phyloP scores from a whole-genome alignment of 1,140 invertebrate species.

The Euglossa dilemma region DNA sequence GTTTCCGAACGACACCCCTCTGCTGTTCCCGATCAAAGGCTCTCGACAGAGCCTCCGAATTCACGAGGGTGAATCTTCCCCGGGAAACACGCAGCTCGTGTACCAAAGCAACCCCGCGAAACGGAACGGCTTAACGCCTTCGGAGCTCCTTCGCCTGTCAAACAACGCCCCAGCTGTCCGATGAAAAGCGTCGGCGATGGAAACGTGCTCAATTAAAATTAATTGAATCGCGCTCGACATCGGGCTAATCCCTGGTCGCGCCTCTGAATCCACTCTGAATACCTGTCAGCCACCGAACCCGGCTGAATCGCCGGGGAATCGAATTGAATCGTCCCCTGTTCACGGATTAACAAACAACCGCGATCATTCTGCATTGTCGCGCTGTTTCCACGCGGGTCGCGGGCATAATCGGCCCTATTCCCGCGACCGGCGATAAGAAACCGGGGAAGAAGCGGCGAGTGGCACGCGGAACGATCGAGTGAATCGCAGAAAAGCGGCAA shows the following conservation, averaged over 20 bases:
- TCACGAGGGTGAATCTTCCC: too few species aligned
- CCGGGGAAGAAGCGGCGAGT: not conserved
- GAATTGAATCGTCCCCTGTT: slow-evolving; percentile 28
- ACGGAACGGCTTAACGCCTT: too few species aligned
- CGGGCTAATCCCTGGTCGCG: not conserved
- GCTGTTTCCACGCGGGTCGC: not conserved
- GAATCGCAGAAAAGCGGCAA: slow-evolving; percentile 71
- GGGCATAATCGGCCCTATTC: slow-evolving; percentile 22
- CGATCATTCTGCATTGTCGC: slow-evolving; percentile 8
- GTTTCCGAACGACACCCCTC: too few species aligned
- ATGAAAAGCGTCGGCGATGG: too few species aligned
- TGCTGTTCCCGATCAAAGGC: too few species aligned
- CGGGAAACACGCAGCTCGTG: too few species aligned
- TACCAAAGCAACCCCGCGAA: too few species aligned
- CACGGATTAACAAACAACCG: slow-evolving; percentile 27
- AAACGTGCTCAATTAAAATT: slow-evolving; percentile 22
- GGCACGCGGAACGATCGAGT: slow-evolving; percentile 54
- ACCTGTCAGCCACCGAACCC: not conserved
- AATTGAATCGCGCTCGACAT: not conserved
- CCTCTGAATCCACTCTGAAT: not conserved
- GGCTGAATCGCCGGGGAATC: not conserved
- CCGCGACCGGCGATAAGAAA: slow-evolving; percentile 13
- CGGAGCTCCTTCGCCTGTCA: too few species aligned
- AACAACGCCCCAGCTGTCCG: not conserved
- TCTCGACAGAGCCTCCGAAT: too few species aligned